These are phyloP conservation scores for Rissa tridactyla DNA, from an alignment of 2,113 vertebrate species.

Conservation along the genomic window DNA sequence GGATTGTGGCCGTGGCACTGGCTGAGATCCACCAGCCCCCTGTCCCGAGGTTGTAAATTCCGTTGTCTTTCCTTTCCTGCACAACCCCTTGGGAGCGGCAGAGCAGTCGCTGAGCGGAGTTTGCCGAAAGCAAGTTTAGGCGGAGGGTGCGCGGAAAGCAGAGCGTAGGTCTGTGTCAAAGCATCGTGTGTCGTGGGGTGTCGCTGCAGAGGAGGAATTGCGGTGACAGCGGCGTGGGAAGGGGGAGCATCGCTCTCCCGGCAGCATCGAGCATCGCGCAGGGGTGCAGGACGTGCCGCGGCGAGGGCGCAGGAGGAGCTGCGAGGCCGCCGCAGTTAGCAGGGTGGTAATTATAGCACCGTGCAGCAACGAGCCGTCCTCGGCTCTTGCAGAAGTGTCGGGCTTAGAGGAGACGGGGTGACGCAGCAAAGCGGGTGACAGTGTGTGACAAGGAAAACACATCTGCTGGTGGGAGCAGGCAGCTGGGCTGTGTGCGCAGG, in stretches of 20 bases:
- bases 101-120: neutral
- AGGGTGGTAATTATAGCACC: neutral
- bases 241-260: neutral
- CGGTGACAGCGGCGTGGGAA: neutral
- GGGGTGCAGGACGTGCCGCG: neutral
- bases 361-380: rapidly evolving
- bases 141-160: neutral
- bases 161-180: neutral
- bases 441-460: neutral
- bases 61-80: neutral
- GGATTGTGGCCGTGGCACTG: neutral
- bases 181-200: rapidly evolving
- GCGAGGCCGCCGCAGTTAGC: neutral
- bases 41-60: rapidly evolving
- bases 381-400: neutral
- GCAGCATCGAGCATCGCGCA: neutral
- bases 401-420: neutral
- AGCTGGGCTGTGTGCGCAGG: neutral
- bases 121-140: neutral
- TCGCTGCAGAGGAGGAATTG: neutral
- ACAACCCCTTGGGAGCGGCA: neutral
- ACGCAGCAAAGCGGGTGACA: neutral
- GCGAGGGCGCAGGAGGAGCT: neutral
- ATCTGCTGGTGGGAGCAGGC: neutral
- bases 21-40: neutral